Conservation (phyloP, 2,113 vertebrate genomes). For the Rhea americana region DNA sequence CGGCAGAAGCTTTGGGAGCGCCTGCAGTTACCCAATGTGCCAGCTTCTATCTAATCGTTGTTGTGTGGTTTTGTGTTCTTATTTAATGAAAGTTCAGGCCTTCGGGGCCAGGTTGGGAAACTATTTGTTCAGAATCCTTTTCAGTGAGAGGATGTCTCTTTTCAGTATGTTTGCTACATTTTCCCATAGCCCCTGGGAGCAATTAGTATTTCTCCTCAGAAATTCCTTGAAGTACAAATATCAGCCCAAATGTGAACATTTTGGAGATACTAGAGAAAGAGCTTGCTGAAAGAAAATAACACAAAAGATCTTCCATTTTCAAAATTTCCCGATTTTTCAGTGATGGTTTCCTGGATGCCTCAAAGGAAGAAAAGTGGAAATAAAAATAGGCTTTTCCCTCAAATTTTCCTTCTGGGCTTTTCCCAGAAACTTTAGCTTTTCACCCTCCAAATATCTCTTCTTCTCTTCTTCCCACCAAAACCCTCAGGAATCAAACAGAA, state of each 20-base stretch:
- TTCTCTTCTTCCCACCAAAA: neutral
- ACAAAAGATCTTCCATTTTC: neutral
- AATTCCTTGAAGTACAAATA: neutral
- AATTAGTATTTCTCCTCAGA: neutral
- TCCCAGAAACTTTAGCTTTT: neutral
- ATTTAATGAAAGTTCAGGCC: neutral
- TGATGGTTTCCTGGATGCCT: neutral
- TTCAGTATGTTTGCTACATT: neutral
- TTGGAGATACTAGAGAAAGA: neutral
- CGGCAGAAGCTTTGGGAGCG: neutral
- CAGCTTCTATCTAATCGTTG: neutral
- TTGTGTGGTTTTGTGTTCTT: slow-evolving; percentile 20
- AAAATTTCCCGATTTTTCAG: neutral
- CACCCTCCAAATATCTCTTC: neutral
- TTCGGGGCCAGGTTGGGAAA: neutral
- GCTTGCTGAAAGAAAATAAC: neutral
- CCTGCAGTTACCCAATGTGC: neutral
- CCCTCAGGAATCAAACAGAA: neutral
- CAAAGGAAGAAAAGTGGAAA: neutral
- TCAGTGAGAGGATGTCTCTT: neutral
- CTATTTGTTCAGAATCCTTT: neutral
- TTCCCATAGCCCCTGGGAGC: neutral
- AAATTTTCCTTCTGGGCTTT: neutral
- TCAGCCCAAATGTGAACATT: neutral
- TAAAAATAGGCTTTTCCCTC: neutral